Evolutionary conservation across 2,797 vertebrate species (phyloP).

Genomic region (Dermochelys coriacea): DNA sequence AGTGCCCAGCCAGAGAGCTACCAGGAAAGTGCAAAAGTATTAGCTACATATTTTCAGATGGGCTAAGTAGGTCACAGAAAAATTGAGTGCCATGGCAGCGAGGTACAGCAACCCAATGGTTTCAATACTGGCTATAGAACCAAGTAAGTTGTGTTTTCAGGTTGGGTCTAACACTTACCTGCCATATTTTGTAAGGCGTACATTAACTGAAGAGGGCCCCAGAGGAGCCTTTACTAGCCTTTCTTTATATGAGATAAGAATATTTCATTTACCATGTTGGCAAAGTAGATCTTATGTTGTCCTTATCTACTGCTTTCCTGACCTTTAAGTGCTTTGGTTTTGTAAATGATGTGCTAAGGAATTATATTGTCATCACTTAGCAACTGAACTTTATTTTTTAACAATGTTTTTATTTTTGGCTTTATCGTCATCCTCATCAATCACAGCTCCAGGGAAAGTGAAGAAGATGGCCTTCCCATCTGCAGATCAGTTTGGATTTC

Average conservation of each 20-base stretch:
- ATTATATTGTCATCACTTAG: background rate
- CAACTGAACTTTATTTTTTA: background rate
- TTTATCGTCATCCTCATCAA: background rate
- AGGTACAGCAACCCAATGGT: background rate
- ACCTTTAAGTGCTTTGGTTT: background rate
- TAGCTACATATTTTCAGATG: background rate
- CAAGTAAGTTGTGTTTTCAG: background rate
- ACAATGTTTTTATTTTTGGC: background rate
- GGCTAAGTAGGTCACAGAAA: background rate
- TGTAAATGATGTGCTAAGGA: background rate
- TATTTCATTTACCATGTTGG: background rate
- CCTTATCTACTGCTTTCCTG: background rate
- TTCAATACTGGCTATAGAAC: background rate
- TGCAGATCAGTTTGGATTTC: background rate
- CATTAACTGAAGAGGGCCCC: background rate
- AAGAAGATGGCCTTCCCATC: background rate
- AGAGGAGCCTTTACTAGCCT: background rate
- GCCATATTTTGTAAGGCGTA: background rate
- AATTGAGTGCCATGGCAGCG: accelerated
- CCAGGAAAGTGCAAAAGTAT: background rate
- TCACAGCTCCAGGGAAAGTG: background rate
- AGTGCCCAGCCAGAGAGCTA: background rate
- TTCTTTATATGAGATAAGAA: background rate
- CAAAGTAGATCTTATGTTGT: background rate
- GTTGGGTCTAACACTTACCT: background rate